These are phyloP conservation scores for Amphipoea lucens DNA, from an alignment of 2,888 invertebrate genomes.

Conservation along the genomic window DNA sequence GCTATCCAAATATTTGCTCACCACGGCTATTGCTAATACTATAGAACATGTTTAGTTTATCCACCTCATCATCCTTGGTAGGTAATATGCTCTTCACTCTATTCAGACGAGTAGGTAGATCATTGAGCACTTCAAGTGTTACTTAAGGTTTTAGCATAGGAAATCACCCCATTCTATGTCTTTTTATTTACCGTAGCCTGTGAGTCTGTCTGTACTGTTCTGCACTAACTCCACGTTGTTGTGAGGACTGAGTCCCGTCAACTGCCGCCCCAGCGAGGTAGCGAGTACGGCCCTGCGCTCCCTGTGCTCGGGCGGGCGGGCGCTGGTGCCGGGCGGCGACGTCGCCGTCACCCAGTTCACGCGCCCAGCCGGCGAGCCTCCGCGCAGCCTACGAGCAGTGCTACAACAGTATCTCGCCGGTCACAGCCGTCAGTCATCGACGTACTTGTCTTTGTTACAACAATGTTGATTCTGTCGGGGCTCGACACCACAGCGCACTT, in stretches of 20 bases:
- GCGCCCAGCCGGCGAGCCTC: constrained; percentile 14
- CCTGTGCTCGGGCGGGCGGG: constrained; percentile 34
- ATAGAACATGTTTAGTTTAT: too few relatives aligned
- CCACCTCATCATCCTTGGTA: background rate
- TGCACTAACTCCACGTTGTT: background rate
- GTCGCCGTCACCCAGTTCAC: constrained; percentile 55
- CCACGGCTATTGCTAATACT: background rate
- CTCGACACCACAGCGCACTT: too few relatives aligned
- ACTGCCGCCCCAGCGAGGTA: background rate
- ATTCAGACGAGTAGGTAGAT: too few relatives aligned
- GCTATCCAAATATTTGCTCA: constrained; percentile 1
- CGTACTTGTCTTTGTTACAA: constrained; percentile 22
- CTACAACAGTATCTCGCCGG: background rate
- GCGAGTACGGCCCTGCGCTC: constrained; percentile 53
- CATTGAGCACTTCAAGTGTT: background rate
- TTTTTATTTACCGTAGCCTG: background rate
- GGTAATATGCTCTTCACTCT: background rate
- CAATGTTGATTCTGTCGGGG: background rate
- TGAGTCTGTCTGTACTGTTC: background rate
- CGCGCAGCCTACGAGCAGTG: constrained; percentile 26
- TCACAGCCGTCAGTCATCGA: constrained; percentile 7
- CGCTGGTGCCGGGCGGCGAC: constrained; percentile 62
- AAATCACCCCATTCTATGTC: background rate
- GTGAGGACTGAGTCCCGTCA: background rate
- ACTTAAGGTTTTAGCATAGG: background rate